A percentile compares a stretch with the other conserved stretches of the same genome.
phyloP scores from a whole-genome alignment of 2,888 invertebrate species.

The Silvanus unidentatus region DNA sequence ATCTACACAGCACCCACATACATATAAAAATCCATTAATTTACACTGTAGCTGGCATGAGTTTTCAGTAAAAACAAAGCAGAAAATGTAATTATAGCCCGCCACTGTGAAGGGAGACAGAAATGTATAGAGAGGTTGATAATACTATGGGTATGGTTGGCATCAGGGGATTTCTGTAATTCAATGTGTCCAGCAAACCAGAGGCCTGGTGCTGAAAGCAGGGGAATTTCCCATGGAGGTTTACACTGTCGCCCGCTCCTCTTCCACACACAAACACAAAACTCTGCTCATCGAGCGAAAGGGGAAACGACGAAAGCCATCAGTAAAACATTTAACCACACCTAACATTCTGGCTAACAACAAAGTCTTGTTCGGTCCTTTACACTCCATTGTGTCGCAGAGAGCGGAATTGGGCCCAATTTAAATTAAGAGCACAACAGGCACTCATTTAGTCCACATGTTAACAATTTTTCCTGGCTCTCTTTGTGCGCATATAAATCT shows the following conservation, averaged over 20 bases:
- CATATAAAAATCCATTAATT: constrained; percentile 27
- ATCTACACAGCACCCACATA: too few relatives aligned
- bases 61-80: constrained; percentile 28
- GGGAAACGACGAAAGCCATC: neutral
- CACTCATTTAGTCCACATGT: neutral
- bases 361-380: constrained; percentile 9
- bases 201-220: constrained; percentile 7
- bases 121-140: too few relatives aligned
- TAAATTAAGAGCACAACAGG: constrained; percentile 1
- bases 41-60: constrained; percentile 21
- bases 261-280: too few relatives aligned
- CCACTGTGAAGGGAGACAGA: constrained; percentile 11
- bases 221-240: constrained; percentile 12
- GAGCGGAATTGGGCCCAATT: neutral
- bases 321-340: neutral
- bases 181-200: constrained; percentile 10
- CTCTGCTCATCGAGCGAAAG: constrained; percentile 7
- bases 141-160: constrained; percentile 7
- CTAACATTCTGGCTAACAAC: constrained; percentile 8
- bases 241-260: constrained; percentile 5
- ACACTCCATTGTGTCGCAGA: neutral
- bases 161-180: constrained; percentile 15
- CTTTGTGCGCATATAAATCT: too few relatives aligned
- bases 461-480: neutral
- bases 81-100: constrained; percentile 29